Base-by-base conservation (phyloP, 30 jellyfish, hydroid and myxozoan species). In the Nemopilema nomurai region DNA sequence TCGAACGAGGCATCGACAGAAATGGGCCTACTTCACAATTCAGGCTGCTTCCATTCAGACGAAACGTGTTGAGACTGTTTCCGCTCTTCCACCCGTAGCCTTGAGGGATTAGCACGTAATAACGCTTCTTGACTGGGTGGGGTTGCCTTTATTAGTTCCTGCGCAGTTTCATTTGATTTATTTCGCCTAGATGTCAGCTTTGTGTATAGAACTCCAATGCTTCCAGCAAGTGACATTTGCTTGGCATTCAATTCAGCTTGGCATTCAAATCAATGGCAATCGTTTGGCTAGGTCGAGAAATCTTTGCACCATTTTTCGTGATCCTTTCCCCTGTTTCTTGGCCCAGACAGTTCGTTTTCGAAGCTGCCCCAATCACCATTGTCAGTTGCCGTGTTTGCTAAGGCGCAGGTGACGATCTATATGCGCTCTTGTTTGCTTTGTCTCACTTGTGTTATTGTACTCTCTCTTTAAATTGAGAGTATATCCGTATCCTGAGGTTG, bases 1-100 rank as follows among this genome's bases (percentile, higher is more conserved):
- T 32, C 33, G 31, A 30, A 77, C 13, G 68, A 77, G 28, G 25
- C 25, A 32, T 63, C 72, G 8, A 16, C 74, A 28, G 50, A 79
- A 49, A 70, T 22, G 75, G 65, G 81, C 4, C 89, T 79, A n/a
- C 63, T 77, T 33, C 30, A 62, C 1, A 18, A 21, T 24, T n/a
- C 33, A 24, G 70, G 69, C 67, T 77, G 74, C 52, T 22, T 30
- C 22, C 63, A 57, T 77, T 62, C 83, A 0, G 83, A 49, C 0
- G 70, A 18, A 20, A 31, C 70, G 26, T 73, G 49, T 4, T 41
- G 57, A 41, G 57, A 13, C 13, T 41, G 57, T 13, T 41, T 13
- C 57, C 57, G 13, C 57, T 6, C 9, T 41, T 6, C 13, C 57
- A 41, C 57, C 57, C 6, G 6, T 41, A 41, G 6, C 57, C 57